Conservation (phyloP, 1,140 invertebrate species). For the Steinernema khuongi region DNA sequence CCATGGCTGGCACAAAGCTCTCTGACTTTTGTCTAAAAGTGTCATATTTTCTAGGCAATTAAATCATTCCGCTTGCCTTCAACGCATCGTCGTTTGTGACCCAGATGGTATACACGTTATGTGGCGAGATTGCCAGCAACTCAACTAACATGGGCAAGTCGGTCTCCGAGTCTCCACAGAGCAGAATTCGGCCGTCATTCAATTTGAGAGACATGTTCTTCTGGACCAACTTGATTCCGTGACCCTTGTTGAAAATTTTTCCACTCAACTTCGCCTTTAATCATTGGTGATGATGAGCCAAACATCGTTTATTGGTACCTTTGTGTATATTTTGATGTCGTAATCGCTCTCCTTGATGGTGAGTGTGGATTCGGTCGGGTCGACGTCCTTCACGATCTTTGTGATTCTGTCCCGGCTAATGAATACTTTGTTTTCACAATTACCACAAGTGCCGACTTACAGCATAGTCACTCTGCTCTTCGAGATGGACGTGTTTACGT, state of each 20-base stretch:
- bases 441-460: background rate
- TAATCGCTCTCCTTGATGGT: constrained; percentile 32
- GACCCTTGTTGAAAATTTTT: constrained; percentile 42
- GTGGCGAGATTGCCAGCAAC: constrained; percentile 35
- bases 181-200: constrained; percentile 46
- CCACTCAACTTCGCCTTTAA: constrained; percentile 37
- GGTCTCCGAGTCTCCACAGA: constrained; percentile 56
- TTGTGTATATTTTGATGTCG: constrained; percentile 39
- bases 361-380: constrained; percentile 32
- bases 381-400: constrained; percentile 35
- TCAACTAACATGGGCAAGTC: constrained; percentile 56
- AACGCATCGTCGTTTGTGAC: constrained; percentile 48
- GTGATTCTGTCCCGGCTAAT: constrained; percentile 28
- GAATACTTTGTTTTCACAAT: constrained; percentile 27
- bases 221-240: constrained; percentile 31
- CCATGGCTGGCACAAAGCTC: constrained; percentile 40
- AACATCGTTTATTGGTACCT: background rate
- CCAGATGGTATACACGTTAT: constrained; percentile 56
- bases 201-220: constrained; percentile 31
- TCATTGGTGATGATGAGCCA: background rate
- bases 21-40: constrained; percentile 36
- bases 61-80: constrained; percentile 28
- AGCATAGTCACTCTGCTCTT: constrained; percentile 11
- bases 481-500: constrained; percentile 34
- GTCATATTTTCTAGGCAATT: constrained; percentile 6